These are phyloP conservation scores for Tautogolabrus adspersus DNA, from an alignment of 2,113 vertebrate species.

Conservation along the genomic window DNA sequence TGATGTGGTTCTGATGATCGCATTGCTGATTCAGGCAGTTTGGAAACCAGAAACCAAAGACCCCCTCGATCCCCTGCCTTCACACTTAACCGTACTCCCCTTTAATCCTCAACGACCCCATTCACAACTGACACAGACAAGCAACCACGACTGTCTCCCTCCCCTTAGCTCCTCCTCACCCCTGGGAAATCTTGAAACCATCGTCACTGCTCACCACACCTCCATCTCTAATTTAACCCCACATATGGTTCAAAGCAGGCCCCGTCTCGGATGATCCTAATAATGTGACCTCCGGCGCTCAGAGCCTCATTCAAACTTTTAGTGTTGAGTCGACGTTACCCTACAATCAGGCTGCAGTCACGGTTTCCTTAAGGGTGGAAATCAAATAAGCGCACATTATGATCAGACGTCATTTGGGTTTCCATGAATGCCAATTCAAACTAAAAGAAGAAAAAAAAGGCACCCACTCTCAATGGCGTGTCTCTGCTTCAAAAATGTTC, in stretches of 20 bases:
- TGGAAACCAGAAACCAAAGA: constrained; percentile 76
- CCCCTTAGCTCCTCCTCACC: constrained; percentile 12
- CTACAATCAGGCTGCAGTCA: constrained; percentile 63
- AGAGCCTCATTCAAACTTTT: constrained; percentile 20
- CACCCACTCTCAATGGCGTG: constrained; percentile 1
- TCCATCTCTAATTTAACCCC: constrained; percentile 64
- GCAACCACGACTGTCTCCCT: constrained; percentile 22
- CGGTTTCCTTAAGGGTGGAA: constrained; percentile 50
- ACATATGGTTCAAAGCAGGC: constrained; percentile 35
- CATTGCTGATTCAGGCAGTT: constrained; percentile 72
- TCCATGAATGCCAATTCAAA: constrained; percentile 58
- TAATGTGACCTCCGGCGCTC: constrained; percentile 25
- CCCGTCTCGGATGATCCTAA: constrained; percentile 43
- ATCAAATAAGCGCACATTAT: constrained; percentile 64
- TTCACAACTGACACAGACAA: constrained; percentile 40
- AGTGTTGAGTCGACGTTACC: constrained; percentile 37
- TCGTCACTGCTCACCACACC: constrained; percentile 66
- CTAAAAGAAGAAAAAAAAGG: not conserved
- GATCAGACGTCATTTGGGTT: constrained; percentile 60
- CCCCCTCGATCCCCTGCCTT: constrained; percentile 45
- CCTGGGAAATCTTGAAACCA: constrained; percentile 44
- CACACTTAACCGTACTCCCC: constrained; percentile 41
- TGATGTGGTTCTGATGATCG: constrained; percentile 67
- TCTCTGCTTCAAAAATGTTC: constrained; percentile 10
- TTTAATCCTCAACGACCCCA: constrained; percentile 64